Evolutionary conservation across 2,888 invertebrate species (phyloP).

Genomic region (Drosophila basisetae): DNA sequence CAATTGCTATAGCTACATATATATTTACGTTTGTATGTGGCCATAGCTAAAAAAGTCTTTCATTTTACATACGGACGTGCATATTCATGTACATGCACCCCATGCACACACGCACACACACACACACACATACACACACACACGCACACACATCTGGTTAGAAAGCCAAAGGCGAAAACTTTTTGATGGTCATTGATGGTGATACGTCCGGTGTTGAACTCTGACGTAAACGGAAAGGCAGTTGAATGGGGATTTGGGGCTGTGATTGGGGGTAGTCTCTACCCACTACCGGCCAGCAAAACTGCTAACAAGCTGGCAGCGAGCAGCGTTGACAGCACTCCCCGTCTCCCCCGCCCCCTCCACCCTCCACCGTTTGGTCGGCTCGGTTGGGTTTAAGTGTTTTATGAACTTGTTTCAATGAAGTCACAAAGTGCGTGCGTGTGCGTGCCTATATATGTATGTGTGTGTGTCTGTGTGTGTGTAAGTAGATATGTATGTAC

Average conservation of each 20-base stretch:
- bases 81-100: background rate
- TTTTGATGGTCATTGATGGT: conserved; percentile 71
- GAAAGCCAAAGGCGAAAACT: conserved; percentile 66
- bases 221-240: conserved; percentile 26
- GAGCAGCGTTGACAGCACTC: conserved; percentile 51
- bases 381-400: conserved; percentile 78
- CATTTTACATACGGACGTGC: conserved; percentile 24
- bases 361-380: conserved; percentile 48
- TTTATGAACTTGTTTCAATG: conserved; percentile 83
- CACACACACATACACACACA: conserved; percentile 3
- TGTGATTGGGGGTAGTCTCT: background rate
- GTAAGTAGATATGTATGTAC: background rate
- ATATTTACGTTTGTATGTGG: conserved; percentile 16
- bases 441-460: conserved; percentile 13
- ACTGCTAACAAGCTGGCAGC: conserved; percentile 74
- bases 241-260: background rate
- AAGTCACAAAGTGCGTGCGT: conserved; percentile 72
- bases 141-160: conserved; percentile 34
- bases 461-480: conserved; percentile 3
- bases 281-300: conserved; percentile 27
- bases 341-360: background rate
- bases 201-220: conserved; percentile 64
- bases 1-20: conserved; percentile 49
- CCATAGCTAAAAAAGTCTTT: conserved; percentile 30
- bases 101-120: background rate